Evolutionary conservation across 2,888 invertebrate species (phyloP), one percentile per base, ranked within the genome.

Genomic region (Erebia aethiops): DNA sequence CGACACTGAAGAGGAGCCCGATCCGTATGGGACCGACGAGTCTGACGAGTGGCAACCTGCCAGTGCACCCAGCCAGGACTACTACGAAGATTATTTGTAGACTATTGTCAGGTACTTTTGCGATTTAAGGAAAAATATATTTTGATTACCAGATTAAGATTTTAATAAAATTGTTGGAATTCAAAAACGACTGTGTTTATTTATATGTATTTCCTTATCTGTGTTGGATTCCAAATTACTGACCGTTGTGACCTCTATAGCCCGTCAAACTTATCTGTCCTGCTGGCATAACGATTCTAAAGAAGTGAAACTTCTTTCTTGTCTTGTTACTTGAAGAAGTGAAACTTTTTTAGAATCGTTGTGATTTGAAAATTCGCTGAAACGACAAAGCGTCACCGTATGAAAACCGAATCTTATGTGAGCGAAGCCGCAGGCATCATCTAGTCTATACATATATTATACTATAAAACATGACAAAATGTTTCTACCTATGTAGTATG

Each of bases 31-130:
- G 11, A 91, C 93, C 1, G 94, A 94, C 62, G 91, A 86, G 1
- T 91, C 91, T 0, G 93, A 94, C 67, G 94, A 94, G 56, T 94
- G 94, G 90, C 78, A 84, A 35, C 94, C 94, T 0, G 74, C 80
- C 1, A 82, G 80, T 68, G 76, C 78, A n/a, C 79, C 78, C 69
- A 87, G 77, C 73, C 86, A 81, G 75, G 83, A 79, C 21, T 83
- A 72, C 62, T 82, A 83, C n/a, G 74, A 75, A 63, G 74, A 77
- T 46, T 74, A 70, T 51, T 35, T 70, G 18, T 74, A 66, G 56
- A n/a, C 51, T 16, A 13, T 41, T 21, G 18, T 8, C 26, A 7
- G 35, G 35, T 16, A 18, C 10, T 54, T 18, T 16, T 54, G 10
- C 2, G 16, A 26, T 16, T 14, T 0, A 18, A 54, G 18, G 11